Evolutionary conservation across 1,140 invertebrate genomes (phyloP), one percentile per base, ranked within the genome.

Genomic region (Lepidurus couesii): DNA sequence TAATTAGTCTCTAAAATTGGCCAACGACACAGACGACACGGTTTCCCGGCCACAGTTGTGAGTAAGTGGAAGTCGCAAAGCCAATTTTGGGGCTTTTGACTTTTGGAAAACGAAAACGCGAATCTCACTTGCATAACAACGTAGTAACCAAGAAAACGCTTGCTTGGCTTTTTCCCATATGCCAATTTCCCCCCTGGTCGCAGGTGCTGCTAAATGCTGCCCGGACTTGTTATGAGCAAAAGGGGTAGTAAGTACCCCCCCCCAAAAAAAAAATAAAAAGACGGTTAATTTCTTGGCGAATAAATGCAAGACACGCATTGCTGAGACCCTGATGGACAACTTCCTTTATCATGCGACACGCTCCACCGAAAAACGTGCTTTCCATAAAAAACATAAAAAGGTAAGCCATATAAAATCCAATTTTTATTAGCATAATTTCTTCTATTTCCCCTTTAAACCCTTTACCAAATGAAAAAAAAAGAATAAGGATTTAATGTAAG

Each of bases 391-490:
- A 26, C 13, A 24, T 34, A 11, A 77, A 44, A 77, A 45, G 34
- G 2, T 9, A 77, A 77, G 65, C 3, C 11, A 53, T 21, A 47
- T 24, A 34, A 47, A 45, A 34, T 34, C 34, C 34, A 26, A 43
- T 43, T 34, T 34, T 42, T 44, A 75, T 42, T 44, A 7, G 44
- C 42, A 7, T 43, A 44, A 44, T 43, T 34, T 47, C 75, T 11
- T 26, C 75, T 45, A 10, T 76, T 45, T 76, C 44, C 34, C 42
- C 21, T 75, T 42, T 44, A 75, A 75, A 44, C 42, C 42, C 75
- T 43, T 45, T 21, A 24, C 75, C 24, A 21, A 76, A 76, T 42
- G 11, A 44, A 77, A 43, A 77, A 75, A 75, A 43, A 43, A 24
- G 42, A 26, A 77, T 65, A 26, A 42, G 21, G n/a, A 43, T 44